phyloP scores from a whole-genome alignment of 1,140 invertebrate species.

The Akabosia matsudoensis region DNA sequence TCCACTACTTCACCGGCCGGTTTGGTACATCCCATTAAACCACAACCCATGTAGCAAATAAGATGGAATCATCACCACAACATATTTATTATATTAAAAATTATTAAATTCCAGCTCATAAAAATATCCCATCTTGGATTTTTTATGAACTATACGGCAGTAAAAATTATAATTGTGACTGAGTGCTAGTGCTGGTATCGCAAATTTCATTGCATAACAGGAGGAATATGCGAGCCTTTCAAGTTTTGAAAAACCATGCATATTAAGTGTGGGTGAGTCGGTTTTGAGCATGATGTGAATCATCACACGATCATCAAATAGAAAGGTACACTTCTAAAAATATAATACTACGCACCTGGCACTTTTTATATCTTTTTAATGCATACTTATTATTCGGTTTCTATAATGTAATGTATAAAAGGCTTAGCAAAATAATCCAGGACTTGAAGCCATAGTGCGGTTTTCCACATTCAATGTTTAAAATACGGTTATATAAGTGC shows the following conservation, averaged over 20 bases:
- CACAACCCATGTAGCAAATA: neutral
- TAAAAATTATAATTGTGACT: neutral
- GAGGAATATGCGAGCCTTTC: no score
- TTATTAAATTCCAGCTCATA: slow-evolving; percentile 22
- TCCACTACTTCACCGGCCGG: slow-evolving; percentile 12
- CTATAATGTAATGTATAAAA: neutral
- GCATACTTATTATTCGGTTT: neutral
- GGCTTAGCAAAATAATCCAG: neutral
- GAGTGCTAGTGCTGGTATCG: neutral
- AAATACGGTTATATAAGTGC: no score
- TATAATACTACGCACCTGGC: neutral
- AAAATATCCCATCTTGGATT: slow-evolving; percentile 9
- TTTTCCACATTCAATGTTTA: no score
- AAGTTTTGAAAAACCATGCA: neutral
- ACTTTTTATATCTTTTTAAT: slow-evolving; percentile 20
- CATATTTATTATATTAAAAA: slow-evolving; percentile 15
- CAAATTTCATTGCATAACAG: neutral
- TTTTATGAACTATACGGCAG: neutral
- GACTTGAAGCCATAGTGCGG: no score
- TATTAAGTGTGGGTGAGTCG: neutral
- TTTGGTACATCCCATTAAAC: neutral
- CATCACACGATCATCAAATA: neutral
- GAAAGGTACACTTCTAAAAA: neutral
- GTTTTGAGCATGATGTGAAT: neutral
- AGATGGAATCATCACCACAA: slow-evolving; percentile 4